Percentiles rank a stretch among this genome's conserved stretches.
Evolutionary conservation across 2,797 vertebrate species (phyloP).

Genomic region (Tinamus major): DNA sequence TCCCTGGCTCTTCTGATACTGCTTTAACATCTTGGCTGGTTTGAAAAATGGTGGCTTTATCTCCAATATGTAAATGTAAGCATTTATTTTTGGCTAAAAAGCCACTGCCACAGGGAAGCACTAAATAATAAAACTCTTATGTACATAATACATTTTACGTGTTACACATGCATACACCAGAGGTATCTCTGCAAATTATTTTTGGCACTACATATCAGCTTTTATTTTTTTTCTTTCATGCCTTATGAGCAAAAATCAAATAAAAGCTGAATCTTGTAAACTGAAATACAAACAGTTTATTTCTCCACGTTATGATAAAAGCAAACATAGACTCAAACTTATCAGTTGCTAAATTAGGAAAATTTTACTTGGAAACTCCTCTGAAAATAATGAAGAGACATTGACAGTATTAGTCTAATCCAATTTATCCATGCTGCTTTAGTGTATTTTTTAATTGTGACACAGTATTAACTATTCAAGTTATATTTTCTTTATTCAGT

Average conservation of each 20-base stretch:
- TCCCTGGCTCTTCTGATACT: background rate
- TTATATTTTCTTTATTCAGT: background rate
- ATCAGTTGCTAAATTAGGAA: background rate
- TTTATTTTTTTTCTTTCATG: background rate
- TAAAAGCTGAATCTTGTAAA: background rate
- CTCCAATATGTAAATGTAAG: background rate
- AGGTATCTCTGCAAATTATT: background rate
- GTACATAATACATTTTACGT: background rate
- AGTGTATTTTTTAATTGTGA: background rate
- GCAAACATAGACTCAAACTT: background rate
- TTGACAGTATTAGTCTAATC: background rate
- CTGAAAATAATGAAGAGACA: background rate
- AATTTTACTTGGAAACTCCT: background rate
- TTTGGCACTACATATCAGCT: background rate
- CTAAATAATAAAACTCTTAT: background rate
- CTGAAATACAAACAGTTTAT: background rate
- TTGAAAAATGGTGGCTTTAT: background rate
- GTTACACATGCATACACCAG: background rate
- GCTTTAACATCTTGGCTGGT: background rate
- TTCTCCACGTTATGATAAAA: background rate
- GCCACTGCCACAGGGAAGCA: background rate
- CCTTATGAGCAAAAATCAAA: background rate
- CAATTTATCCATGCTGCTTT: background rate
- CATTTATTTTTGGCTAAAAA: background rate
- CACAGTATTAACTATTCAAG: background rate